These are phyloP conservation scores for Argyrosomus japonicus DNA, from an alignment of 2,113 vertebrate species.

Conservation along the genomic window DNA sequence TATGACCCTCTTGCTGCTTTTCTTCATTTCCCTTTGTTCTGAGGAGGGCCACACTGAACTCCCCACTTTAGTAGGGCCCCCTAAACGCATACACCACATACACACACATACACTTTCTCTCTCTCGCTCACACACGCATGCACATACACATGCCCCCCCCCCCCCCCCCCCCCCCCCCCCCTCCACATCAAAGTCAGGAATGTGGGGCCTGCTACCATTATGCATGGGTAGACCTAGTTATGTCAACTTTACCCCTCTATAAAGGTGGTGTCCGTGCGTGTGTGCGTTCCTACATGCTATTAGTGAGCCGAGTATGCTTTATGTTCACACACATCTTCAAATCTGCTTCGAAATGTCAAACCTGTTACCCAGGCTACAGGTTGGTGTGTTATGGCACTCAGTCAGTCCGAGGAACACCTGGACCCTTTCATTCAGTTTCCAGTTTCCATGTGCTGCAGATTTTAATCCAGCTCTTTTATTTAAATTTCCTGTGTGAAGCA, in stretches of 20 bases:
- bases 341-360: conserved; percentile 65
- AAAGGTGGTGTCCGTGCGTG: conserved; percentile 1
- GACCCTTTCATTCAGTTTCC: conserved; percentile 16
- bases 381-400: conserved; percentile 27
- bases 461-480: conserved; percentile 23
- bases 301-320: conserved; percentile 41
- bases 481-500: background rate
- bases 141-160: conserved; percentile 40
- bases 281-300: conserved; percentile 22
- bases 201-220: conserved; percentile 57
- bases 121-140: conserved; percentile 1
- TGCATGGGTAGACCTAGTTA: conserved; percentile 53
- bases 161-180: background rate
- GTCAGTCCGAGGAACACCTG: conserved; percentile 56
- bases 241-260: conserved; percentile 54
- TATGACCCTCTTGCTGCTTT: conserved; percentile 45
- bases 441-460: background rate
- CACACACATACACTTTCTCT: background rate
- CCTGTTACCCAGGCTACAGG: conserved; percentile 7
- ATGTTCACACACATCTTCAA: conserved; percentile 31
- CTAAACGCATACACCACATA: conserved; percentile 24
- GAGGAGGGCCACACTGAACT: conserved; percentile 25
- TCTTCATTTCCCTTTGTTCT: conserved; percentile 58
- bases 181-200: conserved; percentile 75
- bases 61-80: conserved; percentile 32